Conservation (phyloP, 1,140 invertebrate genomes). For the Rhopalosiphum padi region DNA sequence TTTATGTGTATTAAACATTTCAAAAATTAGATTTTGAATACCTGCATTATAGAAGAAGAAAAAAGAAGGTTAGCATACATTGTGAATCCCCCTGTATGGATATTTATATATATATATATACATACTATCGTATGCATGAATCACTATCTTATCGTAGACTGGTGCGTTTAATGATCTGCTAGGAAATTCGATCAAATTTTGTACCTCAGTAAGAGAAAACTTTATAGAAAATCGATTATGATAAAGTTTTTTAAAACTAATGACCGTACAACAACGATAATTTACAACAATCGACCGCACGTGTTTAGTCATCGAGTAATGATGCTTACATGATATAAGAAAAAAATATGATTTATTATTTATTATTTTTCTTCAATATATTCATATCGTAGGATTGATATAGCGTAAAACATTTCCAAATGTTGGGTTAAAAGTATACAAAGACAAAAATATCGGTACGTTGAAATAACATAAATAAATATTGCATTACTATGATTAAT, state of each 20-base stretch:
- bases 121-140: not conserved
- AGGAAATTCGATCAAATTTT: not conserved
- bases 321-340: not conserved
- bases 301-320: not conserved
- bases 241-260: not conserved
- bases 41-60: not conserved
- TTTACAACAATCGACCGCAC: not conserved
- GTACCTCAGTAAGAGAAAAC: not conserved
- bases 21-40: too few relatives aligned
- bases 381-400: too few relatives aligned
- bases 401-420: too few relatives aligned
- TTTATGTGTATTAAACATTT: too few relatives aligned
- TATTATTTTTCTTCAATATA: not conserved
- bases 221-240: not conserved
- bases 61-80: not conserved
- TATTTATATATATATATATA: too few relatives aligned
- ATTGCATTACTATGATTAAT: not conserved
- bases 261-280: too few relatives aligned
- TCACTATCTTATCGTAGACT: not conserved
- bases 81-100: not conserved
- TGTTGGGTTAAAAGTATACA: too few relatives aligned
- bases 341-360: not conserved
- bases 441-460: too few relatives aligned
- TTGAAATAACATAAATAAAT: not conserved
- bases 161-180: not conserved